Evolutionary conservation across 1,140 invertebrate genomes (phyloP), one percentile per base, ranked within the genome.

Genomic region (Temnothorax curvispinosus): DNA sequence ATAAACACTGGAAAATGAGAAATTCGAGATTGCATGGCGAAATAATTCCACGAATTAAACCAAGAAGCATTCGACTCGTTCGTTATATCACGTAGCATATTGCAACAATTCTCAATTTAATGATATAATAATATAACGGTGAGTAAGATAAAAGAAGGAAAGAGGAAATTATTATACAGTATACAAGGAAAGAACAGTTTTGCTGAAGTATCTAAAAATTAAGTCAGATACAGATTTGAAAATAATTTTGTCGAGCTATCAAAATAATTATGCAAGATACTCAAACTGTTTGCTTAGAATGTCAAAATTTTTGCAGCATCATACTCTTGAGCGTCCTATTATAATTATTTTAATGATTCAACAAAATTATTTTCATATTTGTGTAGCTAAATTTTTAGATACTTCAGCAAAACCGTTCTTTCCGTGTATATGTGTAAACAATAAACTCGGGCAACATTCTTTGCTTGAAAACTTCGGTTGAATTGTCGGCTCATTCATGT

Each of bases 1-100:
- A 56, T 44, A 35, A 87, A 1, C 38, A 64, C 77, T 90, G 35
- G 0, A 72, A 56, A 86, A 89, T 9, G 0, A 15, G 47, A 35
- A 13, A 13, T 18, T 64, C 11, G 11, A 60, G 27, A 60, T 32
- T 60, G 38, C 6, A 58, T 60, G 21, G 0, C 35, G 0, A 52
- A 80, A 67, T n/a, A 67, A 5, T 52, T 27, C 8, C 7, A 9
- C 3, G 0, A 44, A 1, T 8, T 47, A 13, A 58, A 27, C 0
- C 9, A 11, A 18, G 8, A 41, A 38, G 9, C 64, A 65, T n/a
- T 65, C 11, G 27, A 15, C 11, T 62, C 11, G 21, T 64, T 38
- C 38, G 4, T 18, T 15, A n/a, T n/a, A 65, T 6, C 5, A 32
- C 6, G 38, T 6, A 41, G 38, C 38, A 41, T 0, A 41, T 6